Base-by-base conservation (phyloP, 1,140 invertebrate species). In the Euwallacea fornicatus region DNA sequence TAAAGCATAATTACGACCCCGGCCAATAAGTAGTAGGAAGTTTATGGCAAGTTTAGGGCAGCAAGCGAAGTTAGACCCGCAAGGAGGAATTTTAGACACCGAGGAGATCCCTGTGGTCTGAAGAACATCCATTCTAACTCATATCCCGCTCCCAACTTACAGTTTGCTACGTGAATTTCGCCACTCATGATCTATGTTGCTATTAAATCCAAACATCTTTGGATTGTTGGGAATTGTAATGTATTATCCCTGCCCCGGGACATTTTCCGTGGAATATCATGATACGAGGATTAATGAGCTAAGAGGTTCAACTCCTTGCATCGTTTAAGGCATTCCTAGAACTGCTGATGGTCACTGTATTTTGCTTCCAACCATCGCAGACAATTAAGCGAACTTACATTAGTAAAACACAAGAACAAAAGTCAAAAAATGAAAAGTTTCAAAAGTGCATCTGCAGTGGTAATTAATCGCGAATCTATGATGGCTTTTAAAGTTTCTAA, bases 191-290 rank as follows among this genome's bases (percentile, higher is more conserved):
- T 81, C 75, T 81, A 81, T 81, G 79, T 79, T 75, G 78, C 79
- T 80, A 81, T 81, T 81, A 81, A 81, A 81, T 81, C 78, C 78
- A 78, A 81, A 80, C 79, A 80, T 81, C 77, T 79, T 79, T 75
- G 79, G 76, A 81, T 81, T 81, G 79, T 79, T 81, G 78, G 75
- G 76, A 80, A 81, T 80, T 81, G 78, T 75, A 80, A 81, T 81
- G 79, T 79, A 80, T 81, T 79, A 78, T 79, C 78, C 79, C 77
- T 75, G 78, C 76, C 75, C 65, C 69, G 69, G 72, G 76, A 71
- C 73, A 72, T 77, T 76, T 76, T 65, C 73, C 44, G 56, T 60
- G 64, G 55, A 74, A 66, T 43, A 64, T 63, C 66, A 71, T 70
- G 70, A 74, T 74, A 74, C 63, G 66, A 71, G 67, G 67, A 74